Base-by-base conservation (phyloP, 1,140 invertebrate genomes). In the Hormaphis cornu region DNA sequence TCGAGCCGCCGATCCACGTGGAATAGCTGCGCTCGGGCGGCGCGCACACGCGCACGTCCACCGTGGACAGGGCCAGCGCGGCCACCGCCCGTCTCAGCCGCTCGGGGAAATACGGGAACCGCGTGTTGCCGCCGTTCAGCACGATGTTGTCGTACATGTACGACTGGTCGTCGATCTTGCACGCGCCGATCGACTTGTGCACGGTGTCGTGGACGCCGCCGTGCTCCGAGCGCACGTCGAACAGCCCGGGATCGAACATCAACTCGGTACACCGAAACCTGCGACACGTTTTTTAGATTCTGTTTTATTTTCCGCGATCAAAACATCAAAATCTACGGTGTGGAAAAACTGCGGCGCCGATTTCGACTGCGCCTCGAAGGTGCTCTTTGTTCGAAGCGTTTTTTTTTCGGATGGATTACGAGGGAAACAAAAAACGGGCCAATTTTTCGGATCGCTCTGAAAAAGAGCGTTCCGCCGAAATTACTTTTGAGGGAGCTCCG, bases 161-260 rank as follows among this genome's bases (percentile, higher is more conserved):
- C 83, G 93, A 88, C 84, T 90, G 85, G 84, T 93, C 93, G 80
- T 93, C 90, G 69, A 92, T 88, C 77, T 90, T 87, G 80, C 90
- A 92, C 82, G 90, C 91, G 89, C 91, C 91, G 83, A 94, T 93
- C 70, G 89, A 91, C 80, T 92, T 91, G 85, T 90, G 93, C 33
- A 88, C 87, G 74, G 87, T 89, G 76, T 90, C 87, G 75, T 90
- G 88, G 76, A 90, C 89, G 72, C 89, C 88, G 75, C 82, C 85
- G 53, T 4, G 1, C 7, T 8, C 8, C 1, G 87, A 84, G 81
- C 89, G 87, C 87, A 90, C 89, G 74, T 89, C 88, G 79, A 91
- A 78, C 85, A 92, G 90, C 56, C 88, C 88, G 72, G 91, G 89
- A 78, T 92, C 89, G 86, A 93, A 94, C 74, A 95, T 82, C 72